Base-by-base conservation (phyloP, 1,140 invertebrate species). In the Zaprionus nigranus region DNA sequence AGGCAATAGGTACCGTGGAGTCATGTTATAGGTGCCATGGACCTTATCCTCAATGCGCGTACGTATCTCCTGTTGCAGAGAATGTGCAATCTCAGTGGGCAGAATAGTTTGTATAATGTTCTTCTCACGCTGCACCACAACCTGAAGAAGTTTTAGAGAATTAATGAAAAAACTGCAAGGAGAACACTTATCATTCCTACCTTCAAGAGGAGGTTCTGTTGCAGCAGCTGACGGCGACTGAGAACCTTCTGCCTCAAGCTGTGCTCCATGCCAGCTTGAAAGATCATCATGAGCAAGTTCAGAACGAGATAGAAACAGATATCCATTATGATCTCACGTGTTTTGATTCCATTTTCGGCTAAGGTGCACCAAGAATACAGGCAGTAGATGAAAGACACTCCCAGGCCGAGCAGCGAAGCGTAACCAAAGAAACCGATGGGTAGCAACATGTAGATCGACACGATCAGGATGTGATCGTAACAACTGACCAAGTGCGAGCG, bases 71-170 rank as follows among this genome's bases (percentile, higher is more conserved):
- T 95, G 94, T 69, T 96, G 94, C 22, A 98, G 96, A 92, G 96
- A 94, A 3, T 95, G 94, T 1, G 97, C 96, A 68, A 98, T 96
- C 78, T 97, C 96, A 43, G 95, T 95, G 0, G 97, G 97, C 36
- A 98, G 94, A 78, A 98, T 97, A 71, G 96, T 98, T 49, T 96
- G 94, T 84, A 98, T 95, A 2, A 98, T 94, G 79, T 96, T 95
- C 92, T 98, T 97, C 96, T 98, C 70, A 30, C 62, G 51, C 9
- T 43, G 30, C 40, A 69, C 22, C 1, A 60, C 51, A 2, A 51
- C n/a, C 79, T 81, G 3, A 2, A 20, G 5, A n/a, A 6, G 13
- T 1, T 3, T n/a, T n/a, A n/a, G n/a, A n/a, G 13, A 5, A 11
- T 3, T 46, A 15, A 24, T 22, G 12, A 2, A 20, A 17, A 2